Conservation (phyloP, 1,140 invertebrate genomes). For the Drosophila lowei region DNA sequence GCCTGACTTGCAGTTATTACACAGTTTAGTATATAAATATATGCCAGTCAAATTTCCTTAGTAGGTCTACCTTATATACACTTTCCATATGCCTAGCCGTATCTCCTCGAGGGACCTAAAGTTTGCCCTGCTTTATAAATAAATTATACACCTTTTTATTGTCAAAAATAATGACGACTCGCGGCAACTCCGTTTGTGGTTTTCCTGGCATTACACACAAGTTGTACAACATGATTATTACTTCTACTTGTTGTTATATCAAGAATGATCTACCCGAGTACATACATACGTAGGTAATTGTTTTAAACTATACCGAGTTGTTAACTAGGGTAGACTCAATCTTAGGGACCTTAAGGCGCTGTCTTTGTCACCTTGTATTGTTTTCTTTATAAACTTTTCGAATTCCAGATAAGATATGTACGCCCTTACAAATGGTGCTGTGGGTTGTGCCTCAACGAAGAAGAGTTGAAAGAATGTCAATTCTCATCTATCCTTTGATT, state of each 20-base stretch:
- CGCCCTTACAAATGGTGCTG: background rate
- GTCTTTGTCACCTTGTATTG: background rate
- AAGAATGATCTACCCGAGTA: constrained; percentile 34
- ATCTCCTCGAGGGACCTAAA: constrained; percentile 6
- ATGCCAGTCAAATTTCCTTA: constrained; percentile 42
- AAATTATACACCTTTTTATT: constrained; percentile 67
- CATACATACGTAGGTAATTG: constrained; percentile 24
- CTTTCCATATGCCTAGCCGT: constrained; percentile 28
- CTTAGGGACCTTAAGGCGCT: constrained; percentile 3
- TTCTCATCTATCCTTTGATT: too few species aligned
- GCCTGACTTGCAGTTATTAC: constrained; percentile 24
- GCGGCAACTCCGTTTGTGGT: constrained; percentile 55
- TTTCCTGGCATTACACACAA: constrained; percentile 44
- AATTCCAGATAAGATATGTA: constrained; percentile 5
- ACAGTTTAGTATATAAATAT: constrained; percentile 40
- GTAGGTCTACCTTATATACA: constrained; percentile 58
- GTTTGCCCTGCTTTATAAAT: constrained; percentile 39
- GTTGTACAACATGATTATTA: constrained; percentile 37
- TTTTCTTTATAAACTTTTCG: constrained; percentile 15
- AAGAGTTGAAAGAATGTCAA: too few species aligned
- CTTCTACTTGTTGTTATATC: constrained; percentile 19
- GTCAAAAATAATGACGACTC: constrained; percentile 78
- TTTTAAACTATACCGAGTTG: constrained; percentile 13
- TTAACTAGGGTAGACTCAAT: constrained; percentile 15
- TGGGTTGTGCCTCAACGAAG: too few species aligned